Evolutionary conservation across 1,140 invertebrate species (phyloP).

Genomic region (Marisa cornuarietis): DNA sequence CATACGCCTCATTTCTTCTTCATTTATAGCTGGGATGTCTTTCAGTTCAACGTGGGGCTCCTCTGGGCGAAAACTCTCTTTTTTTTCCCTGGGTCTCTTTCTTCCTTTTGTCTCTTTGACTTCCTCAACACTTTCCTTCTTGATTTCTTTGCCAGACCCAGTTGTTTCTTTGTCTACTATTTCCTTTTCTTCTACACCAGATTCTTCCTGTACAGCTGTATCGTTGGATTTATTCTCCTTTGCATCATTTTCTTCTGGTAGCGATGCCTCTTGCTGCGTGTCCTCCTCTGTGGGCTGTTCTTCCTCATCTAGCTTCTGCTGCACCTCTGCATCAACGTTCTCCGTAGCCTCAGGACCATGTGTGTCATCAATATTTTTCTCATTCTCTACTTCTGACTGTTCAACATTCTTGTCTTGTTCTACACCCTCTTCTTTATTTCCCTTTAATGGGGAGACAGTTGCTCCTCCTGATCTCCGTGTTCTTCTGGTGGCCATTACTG

Average conservation of each 20-base stretch:
- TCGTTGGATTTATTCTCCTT: not conserved
- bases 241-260: not conserved
- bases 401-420: not conserved
- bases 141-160: not conserved
- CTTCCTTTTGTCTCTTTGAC: not conserved
- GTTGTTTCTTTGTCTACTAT: not conserved
- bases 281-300: not conserved
- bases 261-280: not conserved
- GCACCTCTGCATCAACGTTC: not conserved
- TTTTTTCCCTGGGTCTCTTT: too few relatives aligned
- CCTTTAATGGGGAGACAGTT: too few relatives aligned
- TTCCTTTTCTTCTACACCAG: not conserved
- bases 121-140: not conserved
- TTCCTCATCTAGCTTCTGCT: not conserved
- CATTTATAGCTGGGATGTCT: not conserved
- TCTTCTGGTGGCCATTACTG: too few relatives aligned
- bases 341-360: not conserved
- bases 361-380: not conserved
- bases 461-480: too few relatives aligned
- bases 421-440: not conserved
- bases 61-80: too few relatives aligned
- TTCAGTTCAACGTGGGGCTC: not conserved
- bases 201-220: not conserved
- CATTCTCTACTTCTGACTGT: not conserved
- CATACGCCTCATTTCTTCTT: conserved; percentile 4